Base-by-base conservation (phyloP, 2,888 invertebrate species). In the Ramazzottius varieornatus region DNA sequence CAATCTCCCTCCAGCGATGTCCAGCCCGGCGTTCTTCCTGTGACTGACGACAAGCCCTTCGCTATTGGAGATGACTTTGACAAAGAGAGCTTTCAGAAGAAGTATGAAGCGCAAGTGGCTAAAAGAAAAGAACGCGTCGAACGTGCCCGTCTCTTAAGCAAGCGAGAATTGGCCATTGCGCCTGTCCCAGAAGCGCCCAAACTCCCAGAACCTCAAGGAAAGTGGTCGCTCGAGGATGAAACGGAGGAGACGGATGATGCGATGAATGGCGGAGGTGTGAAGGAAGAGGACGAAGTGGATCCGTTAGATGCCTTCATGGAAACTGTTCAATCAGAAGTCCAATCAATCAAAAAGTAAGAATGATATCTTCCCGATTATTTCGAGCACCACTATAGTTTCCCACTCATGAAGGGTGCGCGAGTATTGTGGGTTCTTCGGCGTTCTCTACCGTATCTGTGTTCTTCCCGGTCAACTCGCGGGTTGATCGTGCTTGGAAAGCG, bases 301-400 rank as follows among this genome's bases (percentile, higher is more conserved):
- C 87, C 96, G 0, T 78, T 99, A 33, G 98, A 98, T 81, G 96
- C 94, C 2, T 99, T 86, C 73, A 98, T 99, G 98, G 84, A 85
- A 77, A 88, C 73, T 66, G 34, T 33, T 8, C 20, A 34, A 8
- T 8, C 20, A 29, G 20, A 54, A 54, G 54, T 54, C 54, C 8
- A 54, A 29, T 4, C 20, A 4, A 54, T 54, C 29, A 8, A 24
- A 16, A 54, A 54, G 54, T 29, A 40, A 13, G 40, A 63, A 63
- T n/a, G 32, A 33, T 8, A 63, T 16, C 4, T 34, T 40, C 8
- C 40, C 40, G 40, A 8, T 40, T 40, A 40, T 40, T 40, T 40
- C 20, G 40, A n/a, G n/a, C n/a, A n/a, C n/a, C n/a, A n/a, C n/a
- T n/a, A n/a, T n/a, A n/a, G n/a, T n/a, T n/a, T n/a, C n/a, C n/a